Conservation (phyloP, 2,888 invertebrate species). For the Tenthredo amoena region DNA sequence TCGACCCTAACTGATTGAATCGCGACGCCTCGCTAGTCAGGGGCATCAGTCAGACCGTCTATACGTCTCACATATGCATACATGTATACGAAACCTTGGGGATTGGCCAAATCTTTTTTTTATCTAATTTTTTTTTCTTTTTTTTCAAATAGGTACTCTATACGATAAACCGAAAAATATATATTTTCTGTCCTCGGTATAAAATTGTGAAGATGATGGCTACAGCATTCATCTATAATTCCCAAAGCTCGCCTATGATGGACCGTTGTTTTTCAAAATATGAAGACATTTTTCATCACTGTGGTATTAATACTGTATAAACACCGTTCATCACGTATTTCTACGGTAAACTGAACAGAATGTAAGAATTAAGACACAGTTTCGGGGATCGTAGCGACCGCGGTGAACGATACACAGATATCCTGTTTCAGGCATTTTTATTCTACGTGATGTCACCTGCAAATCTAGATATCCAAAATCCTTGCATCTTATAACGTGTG, state of each 20-base stretch:
- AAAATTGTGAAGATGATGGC: neutral
- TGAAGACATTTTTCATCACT: neutral
- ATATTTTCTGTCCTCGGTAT: too few relatives aligned
- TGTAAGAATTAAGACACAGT: too few relatives aligned
- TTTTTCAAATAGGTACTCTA: neutral
- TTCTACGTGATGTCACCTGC: too few relatives aligned
- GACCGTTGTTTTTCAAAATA: slow-evolving; percentile 1
- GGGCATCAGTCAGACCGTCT: slow-evolving; percentile 37
- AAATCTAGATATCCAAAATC: too few relatives aligned
- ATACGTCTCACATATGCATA: neutral
- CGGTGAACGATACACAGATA: too few relatives aligned
- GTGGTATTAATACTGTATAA: neutral
- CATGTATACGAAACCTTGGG: neutral
- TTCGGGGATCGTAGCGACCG: too few relatives aligned
- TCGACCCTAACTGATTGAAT: slow-evolving; percentile 49
- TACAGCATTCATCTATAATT: neutral
- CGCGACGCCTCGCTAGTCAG: slow-evolving; percentile 50
- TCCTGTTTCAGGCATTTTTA: too few relatives aligned
- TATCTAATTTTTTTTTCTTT: neutral
- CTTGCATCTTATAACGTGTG: too few relatives aligned
- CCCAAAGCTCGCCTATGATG: neutral
- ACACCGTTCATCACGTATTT: neutral
- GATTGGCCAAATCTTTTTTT: slow-evolving; percentile 28
- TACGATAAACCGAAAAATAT: neutral
- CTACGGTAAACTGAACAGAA: neutral